Evolutionary conservation across 2,888 invertebrate genomes (phyloP), one percentile per base, ranked within the genome.

Genomic region (Ichneumoninae sp.): DNA sequence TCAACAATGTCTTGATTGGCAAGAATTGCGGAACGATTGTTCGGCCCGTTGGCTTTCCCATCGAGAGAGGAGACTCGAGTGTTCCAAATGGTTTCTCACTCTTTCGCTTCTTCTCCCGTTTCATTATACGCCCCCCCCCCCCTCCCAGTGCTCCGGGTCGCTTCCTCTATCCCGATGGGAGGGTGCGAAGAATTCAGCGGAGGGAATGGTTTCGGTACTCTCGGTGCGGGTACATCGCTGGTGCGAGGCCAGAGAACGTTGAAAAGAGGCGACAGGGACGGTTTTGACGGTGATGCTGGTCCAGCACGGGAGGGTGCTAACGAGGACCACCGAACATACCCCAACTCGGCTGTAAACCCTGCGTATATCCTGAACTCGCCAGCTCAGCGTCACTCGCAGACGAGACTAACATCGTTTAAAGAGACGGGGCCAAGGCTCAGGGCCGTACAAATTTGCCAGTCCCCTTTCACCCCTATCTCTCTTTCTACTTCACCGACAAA

Each of bases 1-100:
- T 89, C 88, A 90, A 92, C 91, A 91, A 91, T 93, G 90, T 90
- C 88, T 90, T 92, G 93, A 93, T 93, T 92, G 92, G 92, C 88
- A 92, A 91, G 91, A 92, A 92, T 92, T 91, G 91, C 90, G 87
- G 83, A 88, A 86, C 91, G 91, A 92, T 92, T 91, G 91, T 92
- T 90, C 90, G 88, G 83, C 83, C 8, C 85, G 85, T 81, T 81
- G 86, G 88, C 74, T 83, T 85, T 78, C 78, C 71, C 85, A 89
- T 87, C 88, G 88, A 88, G 88, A 88, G 88, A 86, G 88, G 88
- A 89, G 90, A 89, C 57, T 79, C 57, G 74, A 79, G 69, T 36
- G 54, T 47, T 70, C 88, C 83, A 81, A 88, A 89, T 89, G 88
- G 86, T 50, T 65, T 63, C 78, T 60, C 82, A 68, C 66, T 83